A percentile compares a stretch with the other conserved stretches of the same genome.
Evolutionary conservation across 2,113 vertebrate genomes (phyloP).

Genomic region (Nannospalax galili): DNA sequence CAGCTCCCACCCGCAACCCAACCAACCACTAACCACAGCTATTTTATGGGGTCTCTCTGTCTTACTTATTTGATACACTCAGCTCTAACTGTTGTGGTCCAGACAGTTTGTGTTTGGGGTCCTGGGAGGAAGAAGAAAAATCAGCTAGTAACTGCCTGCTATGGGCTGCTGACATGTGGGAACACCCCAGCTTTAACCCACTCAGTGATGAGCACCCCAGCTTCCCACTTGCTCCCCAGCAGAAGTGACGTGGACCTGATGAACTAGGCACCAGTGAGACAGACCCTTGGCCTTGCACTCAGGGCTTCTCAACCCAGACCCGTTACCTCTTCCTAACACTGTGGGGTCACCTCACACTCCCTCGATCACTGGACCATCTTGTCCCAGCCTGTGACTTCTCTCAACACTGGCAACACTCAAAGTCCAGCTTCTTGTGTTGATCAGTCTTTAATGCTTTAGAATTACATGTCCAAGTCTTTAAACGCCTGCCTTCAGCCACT

Average conservation of each 20-base stretch:
- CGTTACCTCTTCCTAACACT: too few species aligned
- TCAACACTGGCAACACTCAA: not conserved
- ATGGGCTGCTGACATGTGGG: conserved; percentile 56
- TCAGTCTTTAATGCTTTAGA: not conserved
- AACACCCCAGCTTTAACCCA: conserved; percentile 72
- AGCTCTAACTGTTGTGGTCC: conserved; percentile 87
- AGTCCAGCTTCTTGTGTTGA: not conserved
- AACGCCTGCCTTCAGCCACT: not conserved
- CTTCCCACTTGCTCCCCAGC: rapidly evolving
- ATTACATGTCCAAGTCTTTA: rapidly evolving
- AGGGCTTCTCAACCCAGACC: not conserved
- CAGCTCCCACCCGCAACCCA: conserved; percentile 66
- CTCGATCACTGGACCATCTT: rapidly evolving
- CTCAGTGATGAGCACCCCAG: too few species aligned
- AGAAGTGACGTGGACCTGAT: not conserved
- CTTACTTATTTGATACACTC: conserved; percentile 84
- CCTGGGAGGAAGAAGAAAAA: conserved; percentile 77
- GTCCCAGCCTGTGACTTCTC: not conserved
- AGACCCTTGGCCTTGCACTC: not conserved
- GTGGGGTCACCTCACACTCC: not conserved
- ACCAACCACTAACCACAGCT: conserved; percentile 90
- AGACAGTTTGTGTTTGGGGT: conserved; percentile 85
- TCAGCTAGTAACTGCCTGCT: conserved; percentile 71
- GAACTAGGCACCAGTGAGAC: not conserved
- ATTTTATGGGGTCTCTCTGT: conserved; percentile 85